Evolutionary conservation across 1,140 invertebrate genomes (phyloP).

Genomic region (Saccostrea cuccullata): DNA sequence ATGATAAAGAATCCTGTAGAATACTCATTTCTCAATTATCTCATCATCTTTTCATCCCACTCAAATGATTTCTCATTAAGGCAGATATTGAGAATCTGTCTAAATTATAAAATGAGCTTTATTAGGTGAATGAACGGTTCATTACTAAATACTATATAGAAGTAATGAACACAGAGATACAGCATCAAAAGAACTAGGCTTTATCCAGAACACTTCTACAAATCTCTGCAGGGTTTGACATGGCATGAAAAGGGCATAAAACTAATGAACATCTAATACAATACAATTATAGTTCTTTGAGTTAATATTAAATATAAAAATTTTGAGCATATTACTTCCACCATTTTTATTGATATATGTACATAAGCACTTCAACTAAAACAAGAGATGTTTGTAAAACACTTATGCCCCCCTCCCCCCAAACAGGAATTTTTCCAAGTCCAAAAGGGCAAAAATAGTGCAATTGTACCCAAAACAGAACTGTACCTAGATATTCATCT

Average conservation of each 20-base stretch:
- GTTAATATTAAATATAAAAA: background rate
- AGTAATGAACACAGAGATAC: background rate
- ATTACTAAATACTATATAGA: background rate
- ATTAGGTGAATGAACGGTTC: background rate
- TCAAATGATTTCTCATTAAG: slow-evolving; percentile 18
- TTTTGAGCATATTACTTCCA: background rate
- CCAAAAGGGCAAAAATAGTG: too few relatives aligned
- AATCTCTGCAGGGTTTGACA: background rate
- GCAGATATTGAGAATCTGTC: background rate
- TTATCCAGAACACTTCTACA: background rate
- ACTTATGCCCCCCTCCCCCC: too few relatives aligned
- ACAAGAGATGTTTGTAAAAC: too few relatives aligned
- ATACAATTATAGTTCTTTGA: background rate
- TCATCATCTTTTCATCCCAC: background rate
- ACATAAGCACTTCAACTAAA: too few relatives aligned
- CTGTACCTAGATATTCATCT: too few relatives aligned
- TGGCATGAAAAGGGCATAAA: background rate
- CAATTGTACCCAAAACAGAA: too few relatives aligned
- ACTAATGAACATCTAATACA: background rate
- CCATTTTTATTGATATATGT: too few relatives aligned
- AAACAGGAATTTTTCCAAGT: too few relatives aligned
- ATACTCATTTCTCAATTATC: background rate
- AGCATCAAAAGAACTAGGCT: background rate
- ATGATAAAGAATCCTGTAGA: background rate
- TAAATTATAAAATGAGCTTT: background rate